A percentile compares a stretch with the other conserved stretches of the same genome.
Evolutionary conservation across 2,888 invertebrate genomes (phyloP).

Genomic region (Mycalesis mineus): DNA sequence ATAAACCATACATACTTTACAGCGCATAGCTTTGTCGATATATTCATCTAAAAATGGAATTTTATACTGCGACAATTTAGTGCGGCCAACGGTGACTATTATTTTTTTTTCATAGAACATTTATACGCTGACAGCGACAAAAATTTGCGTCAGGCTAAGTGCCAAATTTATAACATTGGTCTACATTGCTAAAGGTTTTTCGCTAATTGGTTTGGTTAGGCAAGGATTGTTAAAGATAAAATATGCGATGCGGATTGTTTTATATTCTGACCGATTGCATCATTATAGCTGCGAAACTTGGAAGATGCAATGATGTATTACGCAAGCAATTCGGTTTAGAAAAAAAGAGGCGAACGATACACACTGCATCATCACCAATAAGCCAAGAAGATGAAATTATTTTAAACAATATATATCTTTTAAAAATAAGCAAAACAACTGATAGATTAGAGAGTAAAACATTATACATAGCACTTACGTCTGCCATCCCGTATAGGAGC

Average conservation of each 20-base stretch:
- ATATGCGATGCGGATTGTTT: constrained; percentile 74
- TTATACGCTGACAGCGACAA: constrained; percentile 71
- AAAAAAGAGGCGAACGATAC: no score
- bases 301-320: constrained; percentile 25
- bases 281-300: constrained; percentile 53
- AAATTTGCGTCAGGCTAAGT: constrained; percentile 77
- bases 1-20: neutral
- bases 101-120: constrained; percentile 52
- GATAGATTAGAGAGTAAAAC: no score
- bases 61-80: constrained; percentile 61
- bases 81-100: constrained; percentile 62
- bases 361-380: no score
- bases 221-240: constrained; percentile 77
- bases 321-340: neutral
- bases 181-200: constrained; percentile 68
- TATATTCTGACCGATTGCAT: constrained; percentile 73
- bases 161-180: constrained; percentile 76
- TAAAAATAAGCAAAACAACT: no score
- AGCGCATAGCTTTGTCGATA: constrained; percentile 31
- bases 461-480: no score
- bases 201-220: constrained; percentile 72
- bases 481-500: no score
- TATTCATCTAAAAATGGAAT: constrained; percentile 38
- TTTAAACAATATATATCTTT: no score
- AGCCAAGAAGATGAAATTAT: no score